Evolutionary conservation across 1,140 invertebrate genomes (phyloP).

Genomic region (Aphelinus atriplicis): DNA sequence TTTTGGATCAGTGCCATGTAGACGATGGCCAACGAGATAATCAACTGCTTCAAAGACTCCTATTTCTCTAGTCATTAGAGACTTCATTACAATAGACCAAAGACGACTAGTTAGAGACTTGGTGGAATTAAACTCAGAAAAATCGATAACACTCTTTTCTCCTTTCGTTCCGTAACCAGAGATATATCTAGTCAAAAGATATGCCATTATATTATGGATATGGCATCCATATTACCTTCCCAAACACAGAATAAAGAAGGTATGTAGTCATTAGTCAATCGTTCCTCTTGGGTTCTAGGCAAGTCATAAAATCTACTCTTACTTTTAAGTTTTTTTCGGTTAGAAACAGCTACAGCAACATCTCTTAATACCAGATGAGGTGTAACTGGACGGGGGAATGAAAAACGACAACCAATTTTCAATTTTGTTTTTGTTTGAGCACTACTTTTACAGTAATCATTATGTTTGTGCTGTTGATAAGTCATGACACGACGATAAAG

Average conservation of each 20-base stretch:
- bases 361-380: conserved; percentile 43
- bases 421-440: conserved; percentile 8
- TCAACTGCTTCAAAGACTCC: too few species aligned
- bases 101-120: too few species aligned
- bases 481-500: too few species aligned
- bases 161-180: too few species aligned
- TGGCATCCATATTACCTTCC: not conserved
- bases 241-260: too few species aligned
- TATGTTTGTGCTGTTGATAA: too few species aligned
- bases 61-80: too few species aligned
- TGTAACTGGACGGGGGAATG: conserved; percentile 46
- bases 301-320: conserved; percentile 51
- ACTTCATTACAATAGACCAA: too few species aligned
- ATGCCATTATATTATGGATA: conserved; percentile 56
- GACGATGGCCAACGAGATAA: not conserved
- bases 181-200: too few species aligned
- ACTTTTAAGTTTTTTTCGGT: conserved; percentile 43
- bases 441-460: conserved; percentile 33
- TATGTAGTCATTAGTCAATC: not conserved
- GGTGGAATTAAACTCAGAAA: too few species aligned
- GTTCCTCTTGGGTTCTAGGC: conserved; percentile 45
- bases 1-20: conserved; percentile 36
- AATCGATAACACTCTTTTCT: too few species aligned
- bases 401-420: conserved; percentile 44
- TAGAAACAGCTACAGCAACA: conserved; percentile 46